Evolutionary conservation across 1,140 invertebrate genomes (phyloP).

Genomic region (Euwallacea fornicatus): DNA sequence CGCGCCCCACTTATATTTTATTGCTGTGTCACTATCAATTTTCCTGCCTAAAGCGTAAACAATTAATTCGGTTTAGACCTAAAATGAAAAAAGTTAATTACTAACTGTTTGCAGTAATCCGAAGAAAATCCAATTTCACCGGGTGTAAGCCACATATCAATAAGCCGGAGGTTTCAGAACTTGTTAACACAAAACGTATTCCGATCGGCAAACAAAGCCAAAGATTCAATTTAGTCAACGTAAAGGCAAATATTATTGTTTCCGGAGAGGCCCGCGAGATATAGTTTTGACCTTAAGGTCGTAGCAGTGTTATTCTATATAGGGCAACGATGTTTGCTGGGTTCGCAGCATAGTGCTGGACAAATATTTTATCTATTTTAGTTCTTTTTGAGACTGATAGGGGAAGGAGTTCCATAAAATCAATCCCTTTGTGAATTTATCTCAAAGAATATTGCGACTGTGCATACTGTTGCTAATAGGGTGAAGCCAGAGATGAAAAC

Average conservation of each 20-base stretch:
- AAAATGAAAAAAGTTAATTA: neutral
- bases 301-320: neutral
- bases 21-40: slow-evolving; percentile 31
- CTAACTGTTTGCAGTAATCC: neutral
- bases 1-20: slow-evolving; percentile 29
- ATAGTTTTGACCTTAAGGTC: slow-evolving; percentile 2
- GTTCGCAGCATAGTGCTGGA: too few relatives aligned
- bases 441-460: too few relatives aligned
- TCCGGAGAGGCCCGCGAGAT: neutral
- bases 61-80: slow-evolving; percentile 13
- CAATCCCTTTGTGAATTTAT: too few relatives aligned
- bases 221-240: slow-evolving; percentile 18
- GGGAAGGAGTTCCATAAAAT: too few relatives aligned
- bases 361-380: too few relatives aligned
- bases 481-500: too few relatives aligned
- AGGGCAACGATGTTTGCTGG: neutral
- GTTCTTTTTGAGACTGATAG: too few relatives aligned
- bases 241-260: slow-evolving; percentile 11
- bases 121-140: slow-evolving; percentile 7
- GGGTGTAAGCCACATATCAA: slow-evolving; percentile 8
- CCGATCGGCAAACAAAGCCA: slow-evolving; percentile 12
- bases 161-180: slow-evolving; percentile 5
- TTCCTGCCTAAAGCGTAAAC: slow-evolving; percentile 10
- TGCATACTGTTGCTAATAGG: too few relatives aligned
- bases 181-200: slow-evolving; percentile 18